Evolutionary conservation across 2,888 invertebrate genomes (phyloP), one percentile per base, ranked within the genome.

Genomic region (Lacanobia wlatinum): DNA sequence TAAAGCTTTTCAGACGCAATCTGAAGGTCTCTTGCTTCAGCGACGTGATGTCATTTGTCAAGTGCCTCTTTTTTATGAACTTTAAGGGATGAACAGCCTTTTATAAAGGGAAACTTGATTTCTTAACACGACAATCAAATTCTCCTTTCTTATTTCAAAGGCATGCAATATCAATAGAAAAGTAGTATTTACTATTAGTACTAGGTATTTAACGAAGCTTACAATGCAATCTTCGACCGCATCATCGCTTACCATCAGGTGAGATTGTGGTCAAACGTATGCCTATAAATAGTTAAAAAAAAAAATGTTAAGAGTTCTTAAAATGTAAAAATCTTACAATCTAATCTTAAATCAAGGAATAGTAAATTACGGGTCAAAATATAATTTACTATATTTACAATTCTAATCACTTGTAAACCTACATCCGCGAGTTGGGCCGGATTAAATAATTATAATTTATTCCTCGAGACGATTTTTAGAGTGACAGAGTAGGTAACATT

Each of bases 371-470:
- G 28, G 85, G 86, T 83, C 86, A 88, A 91, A 90, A 92, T 90
- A 90, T 88, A 84, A 91, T 91, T 91, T 90, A 86, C 80, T 88
- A 90, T 87, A 92, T 94, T 92, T 93, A 92, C 91, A 93, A 93
- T 93, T 93, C 92, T 91, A 93, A 94, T 92, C 90, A 90, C 91
- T 91, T 93, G 90, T 91, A 91, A 43, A 43, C 43, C 48, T 89
- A 89, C 3, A 61, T 16, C 23, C 14, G 14, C 83, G 84, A 90
- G 87, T 88, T 88, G 88, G 87, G 80, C 84, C 85, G 85, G 90
- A 92, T 93, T 90, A 90, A 90, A 91, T 90, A 90, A 91, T 90
- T 91, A 93, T 90, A 91, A 93, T 93, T 93, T 92, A 93, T 93
- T 92, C 91, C 82, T 10, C 78, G 84, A 88, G 87, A 21, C 2